Evolutionary conservation across 1,140 invertebrate species (phyloP), one percentile per base, ranked within the genome.

Genomic region (Diabrotica undecimpunctata): DNA sequence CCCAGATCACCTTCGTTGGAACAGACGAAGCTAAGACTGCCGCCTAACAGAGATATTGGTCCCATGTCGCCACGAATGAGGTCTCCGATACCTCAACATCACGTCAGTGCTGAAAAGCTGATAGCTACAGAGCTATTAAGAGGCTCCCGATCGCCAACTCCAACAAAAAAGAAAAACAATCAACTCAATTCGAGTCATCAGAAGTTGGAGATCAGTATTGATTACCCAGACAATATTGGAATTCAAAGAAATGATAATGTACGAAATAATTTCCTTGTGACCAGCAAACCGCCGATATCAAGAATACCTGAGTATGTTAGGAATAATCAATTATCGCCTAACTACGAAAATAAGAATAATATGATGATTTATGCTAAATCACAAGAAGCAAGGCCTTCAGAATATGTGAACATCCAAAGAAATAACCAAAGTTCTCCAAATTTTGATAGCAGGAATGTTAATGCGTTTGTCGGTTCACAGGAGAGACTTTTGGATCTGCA

Each of bases 111-210:
- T 7, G 75, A 78, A 58, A 78, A 77, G 61, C 73, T 78, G 9
- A 77, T 77, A 36, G 76, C 76, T 12, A 79, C 75, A 6, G 77
- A 78, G 61, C 66, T 77, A n/a, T 56, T 78, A 25, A 75, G 75
- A 37, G 66, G 62, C 52, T 62, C 62, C 12, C 65, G 66, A 61
- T 68, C 70, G 9, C 68, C 72, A 3, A 70, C 66, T 9, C 70
- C 70, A n/a, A 67, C 64, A 0, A 65, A 41, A 59, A 66, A 39
- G 54, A 52, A n/a, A 35, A 57, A 10, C 11, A 66, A 14, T 11
- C 39, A 37, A 54, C 13, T 54, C 14, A 54, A 36, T 51, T 61
- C 64, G 6, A 70, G 54, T 41, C 66, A 69, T 54, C 66, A 62
- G 41, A 57, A 53, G 51, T 46, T 65, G 12, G 65, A 71, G 46